Evolutionary conservation across 1,140 invertebrate species (phyloP).

Genomic region (Meteorus sp.): DNA sequence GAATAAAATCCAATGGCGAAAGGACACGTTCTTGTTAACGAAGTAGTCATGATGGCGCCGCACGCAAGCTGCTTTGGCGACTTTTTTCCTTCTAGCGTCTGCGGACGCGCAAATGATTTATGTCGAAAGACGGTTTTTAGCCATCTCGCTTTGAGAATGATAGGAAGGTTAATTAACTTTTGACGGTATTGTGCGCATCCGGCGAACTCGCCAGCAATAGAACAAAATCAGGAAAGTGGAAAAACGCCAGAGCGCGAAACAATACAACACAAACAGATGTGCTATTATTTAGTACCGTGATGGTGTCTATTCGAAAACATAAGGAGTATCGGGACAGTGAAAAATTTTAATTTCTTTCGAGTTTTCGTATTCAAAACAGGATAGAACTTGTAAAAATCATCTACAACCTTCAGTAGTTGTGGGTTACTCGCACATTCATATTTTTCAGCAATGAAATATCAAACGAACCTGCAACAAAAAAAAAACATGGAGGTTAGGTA

Average conservation of each 20-base stretch:
- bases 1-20: background rate
- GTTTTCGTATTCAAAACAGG: too few relatives aligned
- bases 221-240: too few relatives aligned
- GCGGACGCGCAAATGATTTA: slow-evolving; percentile 17
- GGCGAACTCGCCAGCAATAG: too few relatives aligned
- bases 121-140: slow-evolving; percentile 39
- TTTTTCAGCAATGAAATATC: background rate
- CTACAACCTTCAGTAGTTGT: background rate
- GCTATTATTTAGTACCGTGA: too few relatives aligned
- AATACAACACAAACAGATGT: too few relatives aligned
- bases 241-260: too few relatives aligned
- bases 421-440: background rate
- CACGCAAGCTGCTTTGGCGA: slow-evolving; percentile 12
- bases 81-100: slow-evolving; percentile 13
- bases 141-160: slow-evolving; percentile 43
- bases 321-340: too few relatives aligned
- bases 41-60: background rate
- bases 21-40: slow-evolving; percentile 7
- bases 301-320: too few relatives aligned
- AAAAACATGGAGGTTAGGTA: background rate
- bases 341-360: too few relatives aligned
- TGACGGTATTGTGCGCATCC: slow-evolving; percentile 43
- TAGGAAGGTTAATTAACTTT: slow-evolving; percentile 53
- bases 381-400: background rate
- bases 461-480: slow-evolving; percentile 17